Percentiles rank a stretch among this genome's conserved stretches.
Evolutionary conservation across 2,113 vertebrate genomes (phyloP).

Genomic region (Felis chaus): DNA sequence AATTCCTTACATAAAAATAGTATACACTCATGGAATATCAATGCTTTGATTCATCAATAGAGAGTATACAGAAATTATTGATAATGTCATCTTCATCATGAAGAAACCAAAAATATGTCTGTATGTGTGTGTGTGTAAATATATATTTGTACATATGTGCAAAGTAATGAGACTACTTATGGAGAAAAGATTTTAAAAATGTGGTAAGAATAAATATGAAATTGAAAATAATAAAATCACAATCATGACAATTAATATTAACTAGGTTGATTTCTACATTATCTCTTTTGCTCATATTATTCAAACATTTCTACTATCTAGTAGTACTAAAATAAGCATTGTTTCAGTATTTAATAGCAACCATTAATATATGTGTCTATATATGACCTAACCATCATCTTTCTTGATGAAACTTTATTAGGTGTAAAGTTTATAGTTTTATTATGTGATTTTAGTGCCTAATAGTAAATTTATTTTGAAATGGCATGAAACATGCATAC

Average conservation of each 20-base stretch:
- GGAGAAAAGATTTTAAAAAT: neutral
- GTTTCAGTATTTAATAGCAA: neutral
- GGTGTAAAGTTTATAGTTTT: neutral
- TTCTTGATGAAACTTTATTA: constrained; percentile 28
- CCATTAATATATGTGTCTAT: neutral
- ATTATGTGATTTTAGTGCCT: neutral
- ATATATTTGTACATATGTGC: neutral
- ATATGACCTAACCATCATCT: neutral
- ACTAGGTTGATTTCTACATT: neutral
- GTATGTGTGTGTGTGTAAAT: neutral
- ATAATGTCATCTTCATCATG: neutral
- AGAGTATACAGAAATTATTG: neutral
- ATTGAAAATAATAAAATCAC: constrained; percentile 27
- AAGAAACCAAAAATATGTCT: neutral
- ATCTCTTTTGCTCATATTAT: constrained; percentile 1
- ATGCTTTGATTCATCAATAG: neutral
- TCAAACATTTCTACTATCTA: neutral
- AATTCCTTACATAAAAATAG: neutral
- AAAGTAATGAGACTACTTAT: neutral
- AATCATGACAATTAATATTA: constrained; percentile 40
- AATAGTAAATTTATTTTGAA: neutral
- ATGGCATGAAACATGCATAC: neutral
- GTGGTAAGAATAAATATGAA: neutral
- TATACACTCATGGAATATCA: neutral
- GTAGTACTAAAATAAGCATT: neutral